Conservation (phyloP, 2,888 invertebrate species). For the Ptychoptera albimana region DNA sequence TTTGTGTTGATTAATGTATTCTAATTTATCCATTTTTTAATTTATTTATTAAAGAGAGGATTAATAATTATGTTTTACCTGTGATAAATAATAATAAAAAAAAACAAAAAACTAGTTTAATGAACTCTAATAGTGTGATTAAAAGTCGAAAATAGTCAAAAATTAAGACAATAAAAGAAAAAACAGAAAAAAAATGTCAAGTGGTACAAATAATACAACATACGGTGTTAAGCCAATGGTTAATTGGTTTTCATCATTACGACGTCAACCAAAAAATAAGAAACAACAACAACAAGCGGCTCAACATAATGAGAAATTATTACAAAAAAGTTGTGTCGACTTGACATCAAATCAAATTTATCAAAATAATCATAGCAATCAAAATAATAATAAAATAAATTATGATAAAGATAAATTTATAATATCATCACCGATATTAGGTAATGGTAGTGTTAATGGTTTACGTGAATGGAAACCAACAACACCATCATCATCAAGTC, state of each 20-base stretch:
- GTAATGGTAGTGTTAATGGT: too few relatives aligned
- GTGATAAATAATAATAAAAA: constrained; percentile 8
- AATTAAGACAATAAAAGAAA: constrained; percentile 7
- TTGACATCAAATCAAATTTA: constrained; percentile 18
- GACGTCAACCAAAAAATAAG: constrained; percentile 35
- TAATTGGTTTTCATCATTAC: constrained; percentile 68
- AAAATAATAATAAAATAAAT: neutral
- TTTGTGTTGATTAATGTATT: too few relatives aligned
- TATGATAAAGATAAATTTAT: neutral
- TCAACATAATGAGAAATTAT: constrained; percentile 15
- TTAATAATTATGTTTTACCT: constrained; percentile 4
- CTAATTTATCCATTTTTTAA: too few relatives aligned
- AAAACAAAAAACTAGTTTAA: constrained; percentile 5
- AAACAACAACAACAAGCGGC: constrained; percentile 14
- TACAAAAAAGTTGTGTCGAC: constrained; percentile 30
- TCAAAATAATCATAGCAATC: constrained; percentile 23
- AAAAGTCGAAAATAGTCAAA: too few relatives aligned
- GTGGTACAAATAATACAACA: constrained; percentile 16
- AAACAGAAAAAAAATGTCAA: constrained; percentile 16
- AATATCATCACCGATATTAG: neutral
- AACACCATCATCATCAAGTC: constrained; percentile 4
- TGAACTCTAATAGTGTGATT: constrained; percentile 3
- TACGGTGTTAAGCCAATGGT: constrained; percentile 52
- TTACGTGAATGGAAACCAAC: constrained; percentile 5
- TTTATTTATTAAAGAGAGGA: too few relatives aligned